These are phyloP conservation scores for Mythimna pallens DNA, from an alignment of 2,888 invertebrate species.

Conservation along the genomic window DNA sequence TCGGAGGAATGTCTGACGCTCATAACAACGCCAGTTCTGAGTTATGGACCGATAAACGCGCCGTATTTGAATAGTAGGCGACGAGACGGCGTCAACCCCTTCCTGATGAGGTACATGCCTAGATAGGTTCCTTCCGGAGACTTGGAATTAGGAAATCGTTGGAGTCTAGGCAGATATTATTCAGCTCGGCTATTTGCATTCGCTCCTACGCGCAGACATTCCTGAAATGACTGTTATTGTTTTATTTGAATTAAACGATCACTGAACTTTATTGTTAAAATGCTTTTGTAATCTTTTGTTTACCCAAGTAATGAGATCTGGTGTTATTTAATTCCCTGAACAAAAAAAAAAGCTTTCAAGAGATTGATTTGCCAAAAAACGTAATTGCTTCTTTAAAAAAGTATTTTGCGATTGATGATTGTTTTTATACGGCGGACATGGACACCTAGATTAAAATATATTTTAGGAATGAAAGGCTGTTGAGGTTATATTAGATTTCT, in stretches of 20 bases:
- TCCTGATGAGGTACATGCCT: slow-evolving; percentile 69
- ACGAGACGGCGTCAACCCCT: slow-evolving; percentile 76
- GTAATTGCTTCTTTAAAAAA: slow-evolving; percentile 51
- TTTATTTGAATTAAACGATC: slow-evolving; percentile 40
- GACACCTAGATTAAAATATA: slow-evolving; percentile 38
- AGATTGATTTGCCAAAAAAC: slow-evolving; percentile 33
- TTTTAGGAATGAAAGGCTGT: slow-evolving; percentile 49
- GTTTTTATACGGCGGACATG: slow-evolving; percentile 31
- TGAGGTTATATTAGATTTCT: slow-evolving; percentile 54
- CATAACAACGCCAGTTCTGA: slow-evolving; percentile 81
- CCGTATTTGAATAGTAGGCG: slow-evolving; percentile 82
- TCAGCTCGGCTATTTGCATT: slow-evolving; percentile 52
- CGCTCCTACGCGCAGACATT: slow-evolving; percentile 30
- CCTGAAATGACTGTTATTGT: slow-evolving; percentile 32
- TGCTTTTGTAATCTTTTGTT: slow-evolving; percentile 2
- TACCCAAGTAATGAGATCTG: slow-evolving; percentile 6
- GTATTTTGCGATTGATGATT: slow-evolving; percentile 37
- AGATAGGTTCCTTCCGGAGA: slow-evolving; percentile 64
- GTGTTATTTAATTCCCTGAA: slow-evolving; percentile 18
- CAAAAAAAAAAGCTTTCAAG: slow-evolving; percentile 15
- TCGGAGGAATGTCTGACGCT: slow-evolving; percentile 82
- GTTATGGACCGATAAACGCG: slow-evolving; percentile 86
- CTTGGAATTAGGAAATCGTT: slow-evolving; percentile 62
- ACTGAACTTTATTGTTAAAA: slow-evolving; percentile 10
- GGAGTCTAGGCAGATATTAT: slow-evolving; percentile 60